Conservation (phyloP, 2,113 vertebrate species). For the human (Homo sapiens) region DNA sequence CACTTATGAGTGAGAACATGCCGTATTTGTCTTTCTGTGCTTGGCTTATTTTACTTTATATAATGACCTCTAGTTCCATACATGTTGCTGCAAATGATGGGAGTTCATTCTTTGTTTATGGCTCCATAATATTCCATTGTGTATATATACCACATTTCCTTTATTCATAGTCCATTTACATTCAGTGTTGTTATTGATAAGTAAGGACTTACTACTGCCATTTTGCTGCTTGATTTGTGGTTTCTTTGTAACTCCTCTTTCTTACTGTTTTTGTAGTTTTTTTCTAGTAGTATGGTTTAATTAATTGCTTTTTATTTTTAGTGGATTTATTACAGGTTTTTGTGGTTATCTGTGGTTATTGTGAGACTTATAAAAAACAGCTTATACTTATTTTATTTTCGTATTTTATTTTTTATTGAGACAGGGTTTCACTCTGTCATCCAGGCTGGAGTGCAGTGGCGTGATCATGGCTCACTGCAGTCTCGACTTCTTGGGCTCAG, state of each 20-base stretch:
- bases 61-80: background rate
- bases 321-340: background rate
- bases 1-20: background rate
- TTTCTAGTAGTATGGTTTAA: background rate
- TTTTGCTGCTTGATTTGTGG: background rate
- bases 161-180: background rate
- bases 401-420: no score
- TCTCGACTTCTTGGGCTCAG: no score
- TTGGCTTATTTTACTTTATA: background rate
- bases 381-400: background rate
- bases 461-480: no score
- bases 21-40: background rate
- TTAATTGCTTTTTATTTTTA: background rate
- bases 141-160: background rate
- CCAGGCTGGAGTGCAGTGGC: no score
- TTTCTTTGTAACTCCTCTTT: background rate
- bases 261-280: background rate
- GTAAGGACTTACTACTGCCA: background rate
- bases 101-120: background rate
- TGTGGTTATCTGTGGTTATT: background rate
- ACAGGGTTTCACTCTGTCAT: no score
- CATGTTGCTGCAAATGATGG: background rate
- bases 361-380: background rate
- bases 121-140: background rate
- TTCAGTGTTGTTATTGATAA: background rate